Evolutionary conservation across 2,113 vertebrate species (phyloP).

Genomic region (Hemibagrus wyckioides): DNA sequence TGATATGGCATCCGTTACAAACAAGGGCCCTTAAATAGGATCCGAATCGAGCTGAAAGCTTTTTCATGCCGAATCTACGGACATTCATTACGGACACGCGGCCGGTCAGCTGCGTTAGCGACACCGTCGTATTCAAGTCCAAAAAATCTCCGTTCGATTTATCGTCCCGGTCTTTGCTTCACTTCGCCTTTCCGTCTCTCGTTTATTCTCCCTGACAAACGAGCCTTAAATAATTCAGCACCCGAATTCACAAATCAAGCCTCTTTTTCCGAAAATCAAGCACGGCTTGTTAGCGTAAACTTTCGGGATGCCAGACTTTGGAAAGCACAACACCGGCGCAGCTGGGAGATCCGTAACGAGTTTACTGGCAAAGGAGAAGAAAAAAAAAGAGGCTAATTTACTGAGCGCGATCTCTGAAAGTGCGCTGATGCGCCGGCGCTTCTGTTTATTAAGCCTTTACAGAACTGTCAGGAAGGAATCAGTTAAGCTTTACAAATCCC

Average conservation of each 20-base stretch:
- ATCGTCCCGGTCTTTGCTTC: not conserved
- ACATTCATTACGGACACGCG: slow-evolving; percentile 62
- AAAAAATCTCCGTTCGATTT: slow-evolving; percentile 28
- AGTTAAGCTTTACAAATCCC: slow-evolving; percentile 18
- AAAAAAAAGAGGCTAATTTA: slow-evolving; percentile 23
- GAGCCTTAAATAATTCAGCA: slow-evolving; percentile 14
- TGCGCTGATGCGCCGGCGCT: slow-evolving; percentile 26
- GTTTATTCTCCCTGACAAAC: slow-evolving; percentile 5
- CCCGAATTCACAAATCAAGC: slow-evolving; percentile 29
- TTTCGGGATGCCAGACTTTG: slow-evolving; percentile 23
- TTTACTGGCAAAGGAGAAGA: slow-evolving; percentile 27
- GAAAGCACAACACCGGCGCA: slow-evolving; percentile 10
- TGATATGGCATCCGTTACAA: slow-evolving; percentile 50
- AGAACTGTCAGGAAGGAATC: slow-evolving; percentile 50
- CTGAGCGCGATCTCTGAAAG: slow-evolving; percentile 22
- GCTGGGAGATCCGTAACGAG: slow-evolving; percentile 23
- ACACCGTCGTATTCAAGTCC: not conserved
- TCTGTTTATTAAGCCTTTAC: slow-evolving; percentile 43
- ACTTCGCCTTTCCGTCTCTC: not conserved
- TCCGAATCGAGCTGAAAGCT: slow-evolving; percentile 12
- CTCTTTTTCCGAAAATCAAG: slow-evolving; percentile 37
- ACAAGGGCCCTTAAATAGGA: slow-evolving; percentile 63
- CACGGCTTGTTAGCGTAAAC: not conserved
- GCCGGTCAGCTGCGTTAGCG: slow-evolving; percentile 23
- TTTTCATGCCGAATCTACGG: slow-evolving; percentile 65